phyloP scores from a whole-genome alignment of 2,888 invertebrate genomes.

The Branchipolynoe longqiensis region DNA sequence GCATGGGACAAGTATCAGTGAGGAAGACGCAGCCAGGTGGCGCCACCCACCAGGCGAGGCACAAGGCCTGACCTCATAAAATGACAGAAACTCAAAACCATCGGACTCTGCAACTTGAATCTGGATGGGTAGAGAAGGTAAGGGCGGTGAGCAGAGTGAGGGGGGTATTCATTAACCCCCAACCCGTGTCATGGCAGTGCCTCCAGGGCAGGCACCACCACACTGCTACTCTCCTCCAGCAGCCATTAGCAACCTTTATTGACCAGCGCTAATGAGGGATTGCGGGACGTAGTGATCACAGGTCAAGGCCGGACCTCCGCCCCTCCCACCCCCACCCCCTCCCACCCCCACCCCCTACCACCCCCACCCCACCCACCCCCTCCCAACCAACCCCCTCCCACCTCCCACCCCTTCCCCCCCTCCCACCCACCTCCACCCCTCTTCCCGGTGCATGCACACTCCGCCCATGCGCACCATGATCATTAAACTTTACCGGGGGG shows the following conservation, averaged over 20 bases:
- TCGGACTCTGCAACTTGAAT: too few species aligned
- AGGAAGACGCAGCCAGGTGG: too few species aligned
- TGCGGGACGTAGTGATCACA: conserved; percentile 6
- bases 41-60: too few species aligned
- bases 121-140: too few species aligned
- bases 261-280: conserved; percentile 10
- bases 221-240: too few species aligned
- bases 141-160: too few species aligned
- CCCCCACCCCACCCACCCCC: not conserved
- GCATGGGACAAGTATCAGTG: too few species aligned
- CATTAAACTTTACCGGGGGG: conserved; percentile 42
- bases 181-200: too few species aligned
- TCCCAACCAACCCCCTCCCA: not conserved
- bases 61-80: too few species aligned
- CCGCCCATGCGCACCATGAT: not conserved
- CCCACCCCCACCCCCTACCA: not conserved
- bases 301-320: conserved; percentile 5
- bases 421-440: not conserved
- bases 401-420: not conserved
- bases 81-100: too few species aligned
- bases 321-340: not conserved
- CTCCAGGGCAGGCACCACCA: not conserved
- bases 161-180: too few species aligned
- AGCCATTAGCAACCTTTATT: conserved; percentile 2
- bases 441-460: too few species aligned